Evolutionary conservation across 2,888 invertebrate species (phyloP), one percentile per base, ranked within the genome.

Genomic region (Phanerotoma sp.): DNA sequence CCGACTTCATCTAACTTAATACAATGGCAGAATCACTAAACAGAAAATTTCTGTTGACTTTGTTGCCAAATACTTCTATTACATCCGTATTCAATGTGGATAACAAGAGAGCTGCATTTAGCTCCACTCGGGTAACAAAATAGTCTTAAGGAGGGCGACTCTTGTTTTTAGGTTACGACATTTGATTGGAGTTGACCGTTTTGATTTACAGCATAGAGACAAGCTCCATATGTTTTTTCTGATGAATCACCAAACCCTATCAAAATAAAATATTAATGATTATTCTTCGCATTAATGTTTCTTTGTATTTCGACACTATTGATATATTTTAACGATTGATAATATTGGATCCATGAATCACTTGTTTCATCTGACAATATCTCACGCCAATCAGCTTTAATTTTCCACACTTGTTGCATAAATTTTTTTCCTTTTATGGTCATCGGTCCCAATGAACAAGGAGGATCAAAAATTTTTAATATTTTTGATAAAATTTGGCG

Each of bases 181-280:
- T 25, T 6, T 5, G 25, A 25, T 7, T 25, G 25, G 25, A 25
- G 25, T 5, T 25, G 10, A 13, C 50, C 48, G 0, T 25, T 4
- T 11, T 41, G 10, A 13, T 40, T 49, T 7, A 38, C 13, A 3
- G 60, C 18, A 38, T 65, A 67, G 1, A 66, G 11, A 37, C 65
- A 66, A 0, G 61, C 65, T 11, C 64, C 64, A 37, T 62, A 68
- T 0, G 58, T 62, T 9, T 25, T 58, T 15, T 65, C 62, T 3
- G 59, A 62, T 3, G 65, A 63, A 46, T 66, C 66, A 10, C 60
- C 47, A 25, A 68, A 70, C 1, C 61, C 66, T 42, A n/a, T 10
- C 4, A 48, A 3, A 35, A 52, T 54, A 28, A 46, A 32, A 6
- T 32, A 18, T 25, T 54, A 44, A 0, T 25, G 5, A 5, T 5